Evolutionary conservation across 2,113 vertebrate genomes (phyloP).

Genomic region (Salvelinus alpinus): DNA sequence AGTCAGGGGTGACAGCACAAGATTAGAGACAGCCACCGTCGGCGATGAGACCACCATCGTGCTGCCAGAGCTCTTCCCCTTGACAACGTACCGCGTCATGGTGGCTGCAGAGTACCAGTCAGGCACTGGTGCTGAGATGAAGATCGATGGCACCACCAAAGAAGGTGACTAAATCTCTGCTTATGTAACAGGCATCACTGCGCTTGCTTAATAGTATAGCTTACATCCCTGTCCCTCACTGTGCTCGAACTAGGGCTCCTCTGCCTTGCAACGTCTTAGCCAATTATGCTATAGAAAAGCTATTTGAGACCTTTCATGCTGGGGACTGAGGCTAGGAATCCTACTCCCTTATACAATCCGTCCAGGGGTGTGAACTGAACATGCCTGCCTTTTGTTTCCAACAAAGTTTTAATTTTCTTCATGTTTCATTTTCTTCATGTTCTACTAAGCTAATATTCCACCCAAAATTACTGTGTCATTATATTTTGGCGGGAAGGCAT

Average conservation of each 20-base stretch:
- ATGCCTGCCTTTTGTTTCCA: background rate
- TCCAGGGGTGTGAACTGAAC: background rate
- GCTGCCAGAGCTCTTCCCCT: conserved; percentile 77
- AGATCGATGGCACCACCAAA: conserved; percentile 86
- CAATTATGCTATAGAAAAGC: background rate
- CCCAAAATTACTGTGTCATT: conserved; percentile 17
- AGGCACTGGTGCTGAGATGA: conserved; percentile 71
- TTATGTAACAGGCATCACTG: too few species aligned
- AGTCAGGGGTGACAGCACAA: conserved; percentile 66
- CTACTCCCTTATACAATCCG: too few species aligned
- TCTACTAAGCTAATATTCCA: background rate
- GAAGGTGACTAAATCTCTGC: conserved; percentile 75
- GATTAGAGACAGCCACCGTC: conserved; percentile 72
- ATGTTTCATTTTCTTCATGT: background rate
- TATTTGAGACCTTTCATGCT: background rate
- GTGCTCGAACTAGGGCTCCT: too few species aligned
- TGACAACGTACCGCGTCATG: conserved; percentile 86
- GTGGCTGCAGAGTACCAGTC: conserved; percentile 84
- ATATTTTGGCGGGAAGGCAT: conserved; percentile 17
- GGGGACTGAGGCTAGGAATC: too few species aligned
- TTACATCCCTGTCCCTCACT: too few species aligned
- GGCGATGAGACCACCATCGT: conserved; percentile 79
- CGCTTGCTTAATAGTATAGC: too few species aligned
- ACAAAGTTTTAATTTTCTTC: too few species aligned
- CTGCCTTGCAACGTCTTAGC: too few species aligned